A percentile compares a stretch with the other conserved stretches of the same genome.
Conservation (phyloP, 2,113 vertebrate species). For the Elgaria multicarinata region DNA sequence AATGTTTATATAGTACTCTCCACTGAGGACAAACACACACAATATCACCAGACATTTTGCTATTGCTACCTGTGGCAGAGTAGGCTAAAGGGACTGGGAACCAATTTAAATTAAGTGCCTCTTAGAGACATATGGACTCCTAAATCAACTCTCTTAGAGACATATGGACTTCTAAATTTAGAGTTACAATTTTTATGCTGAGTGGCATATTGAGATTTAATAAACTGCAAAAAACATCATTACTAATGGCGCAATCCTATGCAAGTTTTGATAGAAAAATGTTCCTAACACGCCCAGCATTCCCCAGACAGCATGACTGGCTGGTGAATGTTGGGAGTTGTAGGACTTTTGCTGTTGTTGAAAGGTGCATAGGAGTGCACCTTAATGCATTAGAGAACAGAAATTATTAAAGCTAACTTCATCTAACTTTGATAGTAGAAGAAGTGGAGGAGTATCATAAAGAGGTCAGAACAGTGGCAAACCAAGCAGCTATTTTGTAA, state of each 20-base stretch:
- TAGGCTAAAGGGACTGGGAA: background rate
- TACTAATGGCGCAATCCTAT: background rate
- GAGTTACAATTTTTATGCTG: background rate
- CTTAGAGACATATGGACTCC: constrained; percentile 15
- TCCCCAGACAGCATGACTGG: no score
- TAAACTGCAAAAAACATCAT: background rate
- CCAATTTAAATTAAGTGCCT: constrained; percentile 18
- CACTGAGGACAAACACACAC: constrained; percentile 22
- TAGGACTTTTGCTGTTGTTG: no score
- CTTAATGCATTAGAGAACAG: background rate
- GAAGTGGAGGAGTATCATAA: background rate
- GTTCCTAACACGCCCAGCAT: no score
- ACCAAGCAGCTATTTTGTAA: background rate
- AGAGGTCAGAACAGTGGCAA: constrained; percentile 19
- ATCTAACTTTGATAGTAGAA: background rate
- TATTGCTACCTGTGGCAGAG: background rate
- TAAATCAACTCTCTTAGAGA: constrained; percentile 19
- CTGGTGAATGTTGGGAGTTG: no score
- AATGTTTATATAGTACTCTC: constrained; percentile 31
- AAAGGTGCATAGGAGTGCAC: background rate
- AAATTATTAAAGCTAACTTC: background rate
- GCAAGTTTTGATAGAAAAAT: no score
- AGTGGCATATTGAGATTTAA: background rate
- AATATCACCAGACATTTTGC: constrained; percentile 26
- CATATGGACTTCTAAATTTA: constrained; percentile 16